Base-by-base conservation (phyloP, 2,113 vertebrate species). In the Aix galericulata region DNA sequence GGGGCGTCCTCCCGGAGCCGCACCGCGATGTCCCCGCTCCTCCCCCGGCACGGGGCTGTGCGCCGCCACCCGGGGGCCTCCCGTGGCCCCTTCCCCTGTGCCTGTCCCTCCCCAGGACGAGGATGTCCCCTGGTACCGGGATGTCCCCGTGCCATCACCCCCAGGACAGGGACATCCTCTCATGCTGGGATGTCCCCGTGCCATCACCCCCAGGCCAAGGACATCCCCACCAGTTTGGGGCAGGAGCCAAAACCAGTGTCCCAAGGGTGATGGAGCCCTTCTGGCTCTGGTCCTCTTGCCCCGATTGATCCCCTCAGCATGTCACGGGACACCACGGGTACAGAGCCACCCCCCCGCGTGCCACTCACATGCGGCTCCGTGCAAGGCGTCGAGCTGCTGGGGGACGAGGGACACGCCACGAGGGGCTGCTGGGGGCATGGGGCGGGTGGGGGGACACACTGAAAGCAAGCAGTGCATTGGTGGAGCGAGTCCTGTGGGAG, bases 291-390 rank as follows among this genome's bases (percentile, higher is more conserved):
- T 71, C 27, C n/a, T 29, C 63, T 76, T 76, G 40, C 25, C 58
- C 26, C 27, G 58, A 68, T 17, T 50, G 12, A 42, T 44, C 31
- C 36, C 42, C 23, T 5, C 0, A 0, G 20, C 22, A 13, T 46
- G 64, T 9, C 40, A 67, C 3, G 18, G 56, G 56, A 17, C 56
- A 58, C 56, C 31, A 17, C 25, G 10, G 36, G 34, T 13, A 53
- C 9, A 15, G 25, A 17, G 34, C 23, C 21, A 17, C 15, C 15
- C 38, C 60, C 25, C 34, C 17, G 36, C 9, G 40, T 22, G 29
- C 29, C 11, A 17, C 16, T 10, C 11, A 18, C 63, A 9, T 21
- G 18, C 29, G 5, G 29, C 40, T 44, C 20, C 40, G 4, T 32
- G 40, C 21, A 31, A 32, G 40, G 64, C 13, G 13, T 8, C 18